Conservation (phyloP, 2,113 vertebrate genomes). For the Aegotheles bennettii region DNA sequence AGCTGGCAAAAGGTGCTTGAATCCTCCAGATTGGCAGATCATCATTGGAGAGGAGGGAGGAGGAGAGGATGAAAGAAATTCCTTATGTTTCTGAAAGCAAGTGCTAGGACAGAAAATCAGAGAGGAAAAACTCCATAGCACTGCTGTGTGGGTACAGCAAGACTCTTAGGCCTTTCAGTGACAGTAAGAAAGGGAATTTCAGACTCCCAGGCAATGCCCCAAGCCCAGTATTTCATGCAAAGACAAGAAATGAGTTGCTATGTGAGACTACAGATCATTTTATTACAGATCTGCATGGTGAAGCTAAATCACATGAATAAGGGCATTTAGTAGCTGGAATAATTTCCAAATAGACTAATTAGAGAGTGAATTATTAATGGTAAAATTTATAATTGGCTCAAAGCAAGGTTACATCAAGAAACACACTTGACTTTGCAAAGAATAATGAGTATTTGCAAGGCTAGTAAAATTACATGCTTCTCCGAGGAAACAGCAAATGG, state of each 20-base stretch:
- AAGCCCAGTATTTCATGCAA: background rate
- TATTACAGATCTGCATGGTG: background rate
- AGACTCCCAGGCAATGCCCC: background rate
- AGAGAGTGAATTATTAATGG: slow-evolving; percentile 36
- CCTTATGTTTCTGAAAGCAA: background rate
- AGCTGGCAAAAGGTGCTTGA: background rate
- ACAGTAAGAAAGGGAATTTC: background rate
- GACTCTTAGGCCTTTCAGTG: background rate
- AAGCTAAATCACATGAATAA: slow-evolving; percentile 12
- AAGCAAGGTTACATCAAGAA: slow-evolving; percentile 33
- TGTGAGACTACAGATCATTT: background rate
- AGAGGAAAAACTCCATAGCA: background rate
- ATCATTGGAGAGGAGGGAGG: background rate
- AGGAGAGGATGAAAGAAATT: background rate
- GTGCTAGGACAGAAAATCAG: background rate
- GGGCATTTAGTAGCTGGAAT: slow-evolving; percentile 44
- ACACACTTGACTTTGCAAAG: slow-evolving; percentile 38
- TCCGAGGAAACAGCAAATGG: background rate
- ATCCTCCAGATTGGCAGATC: background rate
- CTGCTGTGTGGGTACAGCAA: background rate
- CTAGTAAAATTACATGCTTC: slow-evolving; percentile 23
- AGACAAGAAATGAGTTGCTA: background rate
- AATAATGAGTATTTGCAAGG: slow-evolving; percentile 36
- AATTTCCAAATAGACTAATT: slow-evolving; percentile 47
- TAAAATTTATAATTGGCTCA: slow-evolving; percentile 34